Evolutionary conservation across 2,797 vertebrate genomes (phyloP), one percentile per base, ranked within the genome.

Genomic region (Acrocephalus scirpaceus): DNA sequence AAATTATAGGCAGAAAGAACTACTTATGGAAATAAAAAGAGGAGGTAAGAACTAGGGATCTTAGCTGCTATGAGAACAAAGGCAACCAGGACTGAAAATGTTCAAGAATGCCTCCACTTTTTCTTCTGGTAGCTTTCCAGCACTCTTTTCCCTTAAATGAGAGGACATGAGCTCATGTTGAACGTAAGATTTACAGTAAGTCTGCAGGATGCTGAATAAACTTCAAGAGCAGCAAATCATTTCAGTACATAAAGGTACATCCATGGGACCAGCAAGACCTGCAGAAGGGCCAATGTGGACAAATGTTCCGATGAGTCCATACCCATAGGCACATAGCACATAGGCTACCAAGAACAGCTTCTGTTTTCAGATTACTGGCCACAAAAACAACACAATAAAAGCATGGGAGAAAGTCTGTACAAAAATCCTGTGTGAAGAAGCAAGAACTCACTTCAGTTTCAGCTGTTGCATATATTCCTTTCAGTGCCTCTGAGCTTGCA

Each of bases 401-500:
- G n/a, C 29, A 71, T 21, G 29, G 6, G n/a, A 23, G 20, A 60
- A 81, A 72, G 27, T 18, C n/a, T 45, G 66, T 22, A 58, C 7
- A 48, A 75, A 91, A 89, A 77, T 78, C 56, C 15, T 34, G 25
- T 38, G 38, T 61, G 44, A 88, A 57, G 12, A 61, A 85, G 50
- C 15, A 84, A 72, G 42, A 81, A 94, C 98, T 98, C 97, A 99
- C 99, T 98, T 99, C 99, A 13, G 97, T 98, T 95, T 99, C 99
- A 6, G 98, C 98, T 92, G 98, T 97, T 45, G 98, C 97, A 54
- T 98, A 98, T 98, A 97, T 98, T 94, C 98, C 99, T 74, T 97
- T 96, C 95, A 99, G 97, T 0, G 99, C 99, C 14, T 99, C 99
- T n/a, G 99, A 99, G 96, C 99, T 99, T 32, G 99, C 98, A 74